Evolutionary conservation across 2,113 vertebrate genomes (phyloP).

Genomic region (Brevimyrus niger): DNA sequence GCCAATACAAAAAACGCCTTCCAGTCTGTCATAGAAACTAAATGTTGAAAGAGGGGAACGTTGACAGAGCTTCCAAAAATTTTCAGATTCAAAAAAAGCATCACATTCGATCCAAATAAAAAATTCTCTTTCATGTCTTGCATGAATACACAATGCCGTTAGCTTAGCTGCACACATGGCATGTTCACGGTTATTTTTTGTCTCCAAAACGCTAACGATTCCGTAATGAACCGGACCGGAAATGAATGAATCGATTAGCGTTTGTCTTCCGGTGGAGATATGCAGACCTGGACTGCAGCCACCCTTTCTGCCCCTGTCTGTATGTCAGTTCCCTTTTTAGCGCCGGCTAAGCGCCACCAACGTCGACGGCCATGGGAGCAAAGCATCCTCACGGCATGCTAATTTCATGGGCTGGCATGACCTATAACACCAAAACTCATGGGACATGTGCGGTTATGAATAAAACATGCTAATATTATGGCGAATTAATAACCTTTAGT

Average conservation of each 20-base stretch:
- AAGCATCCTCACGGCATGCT: neutral
- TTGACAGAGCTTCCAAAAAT: neutral
- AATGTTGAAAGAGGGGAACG: neutral
- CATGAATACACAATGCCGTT: neutral
- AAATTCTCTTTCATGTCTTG: neutral
- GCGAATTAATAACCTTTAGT: neutral
- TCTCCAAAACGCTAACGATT: neutral
- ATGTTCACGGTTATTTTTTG: neutral
- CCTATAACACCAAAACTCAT: neutral
- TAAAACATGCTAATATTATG: neutral
- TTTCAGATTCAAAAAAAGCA: neutral
- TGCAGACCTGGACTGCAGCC: neutral
- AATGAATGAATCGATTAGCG: neutral
- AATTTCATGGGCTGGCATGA: neutral
- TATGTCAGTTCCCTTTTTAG: neutral
- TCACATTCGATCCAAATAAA: neutral
- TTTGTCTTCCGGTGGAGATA: neutral
- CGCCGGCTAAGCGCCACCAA: neutral
- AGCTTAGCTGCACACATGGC: neutral
- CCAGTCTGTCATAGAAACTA: neutral
- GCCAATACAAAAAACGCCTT: neutral
- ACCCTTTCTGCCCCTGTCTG: neutral
- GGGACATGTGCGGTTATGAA: neutral
- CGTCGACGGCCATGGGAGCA: neutral
- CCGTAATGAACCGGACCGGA: neutral